These are phyloP conservation scores for Trypoxylon attenuatum DNA, from an alignment of 2,888 invertebrate species.

Conservation along the genomic window DNA sequence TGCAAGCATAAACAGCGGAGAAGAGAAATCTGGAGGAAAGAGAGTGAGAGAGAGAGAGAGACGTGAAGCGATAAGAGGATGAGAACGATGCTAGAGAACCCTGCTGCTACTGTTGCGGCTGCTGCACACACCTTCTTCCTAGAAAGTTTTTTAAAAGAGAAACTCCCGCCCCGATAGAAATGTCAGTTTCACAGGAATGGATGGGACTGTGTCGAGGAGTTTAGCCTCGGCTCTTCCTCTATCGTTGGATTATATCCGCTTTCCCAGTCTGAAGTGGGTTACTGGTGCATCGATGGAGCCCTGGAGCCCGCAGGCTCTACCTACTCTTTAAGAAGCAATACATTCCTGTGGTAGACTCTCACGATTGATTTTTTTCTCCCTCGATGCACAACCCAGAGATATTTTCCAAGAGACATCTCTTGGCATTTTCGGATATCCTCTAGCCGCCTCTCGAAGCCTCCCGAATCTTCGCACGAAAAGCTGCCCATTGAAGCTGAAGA, in stretches of 20 bases:
- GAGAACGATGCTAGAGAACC: constrained; percentile 10
- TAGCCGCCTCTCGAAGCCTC: too few species aligned
- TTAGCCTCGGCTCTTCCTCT: constrained; percentile 28
- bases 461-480: too few species aligned
- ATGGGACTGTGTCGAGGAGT: constrained; percentile 37
- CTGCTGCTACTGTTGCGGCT: too few species aligned
- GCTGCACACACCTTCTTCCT: constrained; percentile 17
- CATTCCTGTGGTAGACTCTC: constrained; percentile 1
- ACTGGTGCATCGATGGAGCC: constrained; percentile 44
- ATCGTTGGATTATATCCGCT: constrained; percentile 52
- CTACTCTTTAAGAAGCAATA: constrained; percentile 22
- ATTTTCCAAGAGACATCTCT: too few species aligned
- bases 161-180: constrained; percentile 55
- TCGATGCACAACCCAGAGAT: too few species aligned
- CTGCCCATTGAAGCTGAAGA: too few species aligned
- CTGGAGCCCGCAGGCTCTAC: background rate
- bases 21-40: constrained; percentile 8
- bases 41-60: background rate
- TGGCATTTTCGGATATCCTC: too few species aligned
- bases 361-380: constrained; percentile 28
- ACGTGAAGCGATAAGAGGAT: background rate
- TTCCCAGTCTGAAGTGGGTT: constrained; percentile 50
- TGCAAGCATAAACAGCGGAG: constrained; percentile 50
- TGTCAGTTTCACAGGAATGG: constrained; percentile 54
- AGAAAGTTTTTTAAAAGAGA: constrained; percentile 49